Percentiles rank a stretch among this genome's conserved stretches.
Evolutionary conservation across 2,797 vertebrate genomes (phyloP).

Genomic region (Brachymystax lenok): DNA sequence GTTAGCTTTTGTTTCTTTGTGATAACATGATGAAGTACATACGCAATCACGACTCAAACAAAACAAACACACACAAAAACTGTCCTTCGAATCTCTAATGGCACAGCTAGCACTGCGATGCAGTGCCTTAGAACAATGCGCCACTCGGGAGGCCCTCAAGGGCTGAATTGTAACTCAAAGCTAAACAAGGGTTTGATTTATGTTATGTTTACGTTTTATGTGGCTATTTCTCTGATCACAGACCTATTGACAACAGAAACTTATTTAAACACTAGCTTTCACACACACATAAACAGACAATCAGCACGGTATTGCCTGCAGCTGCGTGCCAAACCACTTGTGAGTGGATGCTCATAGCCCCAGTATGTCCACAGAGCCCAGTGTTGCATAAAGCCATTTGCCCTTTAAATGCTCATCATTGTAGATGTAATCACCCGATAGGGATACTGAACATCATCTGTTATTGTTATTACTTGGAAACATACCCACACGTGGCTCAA

Average conservation of each 20-base stretch:
- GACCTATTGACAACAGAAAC: not conserved
- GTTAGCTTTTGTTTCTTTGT: not conserved
- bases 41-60: not conserved
- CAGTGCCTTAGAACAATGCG: no score
- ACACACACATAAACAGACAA: slow-evolving; percentile 18
- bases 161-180: not conserved
- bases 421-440: slow-evolving; percentile 33
- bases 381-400: slow-evolving; percentile 27
- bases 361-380: slow-evolving; percentile 1
- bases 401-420: slow-evolving; percentile 11
- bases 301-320: slow-evolving; percentile 1
- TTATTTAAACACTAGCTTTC: not conserved
- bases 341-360: slow-evolving; percentile 4
- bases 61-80: not conserved
- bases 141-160: no score
- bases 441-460: slow-evolving; percentile 36
- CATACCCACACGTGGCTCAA: slow-evolving; percentile 11
- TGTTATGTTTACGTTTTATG: not conserved
- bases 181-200: not conserved
- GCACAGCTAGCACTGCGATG: no score
- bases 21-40: not conserved
- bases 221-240: not conserved
- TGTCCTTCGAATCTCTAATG: no score
- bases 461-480: slow-evolving; percentile 28
- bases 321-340: slow-evolving; percentile 10